A percentile compares a stretch with the other conserved stretches of the same genome.
Evolutionary conservation across 2,113 vertebrate genomes (phyloP).

Genomic region (Microcebus jonahi): DNA sequence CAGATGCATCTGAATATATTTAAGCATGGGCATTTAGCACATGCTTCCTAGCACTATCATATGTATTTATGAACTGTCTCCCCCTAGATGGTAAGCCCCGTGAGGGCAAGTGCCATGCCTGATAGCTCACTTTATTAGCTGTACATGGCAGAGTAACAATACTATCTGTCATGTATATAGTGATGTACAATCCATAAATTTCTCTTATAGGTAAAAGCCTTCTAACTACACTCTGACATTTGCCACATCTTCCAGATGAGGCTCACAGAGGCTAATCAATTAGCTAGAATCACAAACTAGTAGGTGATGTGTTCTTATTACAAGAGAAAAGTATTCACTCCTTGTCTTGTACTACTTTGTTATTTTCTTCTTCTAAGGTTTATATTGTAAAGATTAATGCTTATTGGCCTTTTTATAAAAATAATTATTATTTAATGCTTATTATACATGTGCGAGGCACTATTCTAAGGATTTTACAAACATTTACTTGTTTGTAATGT

Average conservation of each 20-base stretch:
- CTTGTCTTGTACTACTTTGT: not conserved
- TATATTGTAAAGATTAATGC: not conserved
- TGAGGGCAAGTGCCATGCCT: constrained; percentile 46
- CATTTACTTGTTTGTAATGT: not conserved
- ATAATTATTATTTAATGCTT: not conserved
- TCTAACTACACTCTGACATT: not conserved
- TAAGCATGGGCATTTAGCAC: not conserved
- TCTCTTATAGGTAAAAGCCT: not conserved
- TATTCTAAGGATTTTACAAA: constrained; percentile 9
- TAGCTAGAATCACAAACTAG: constrained; percentile 14
- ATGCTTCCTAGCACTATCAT: not conserved
- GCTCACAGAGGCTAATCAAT: not conserved
- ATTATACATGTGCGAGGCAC: not conserved
- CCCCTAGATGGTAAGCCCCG: constrained; percentile 46
- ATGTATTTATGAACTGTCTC: not conserved
- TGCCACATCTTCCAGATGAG: not conserved
- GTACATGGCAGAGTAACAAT: not conserved
- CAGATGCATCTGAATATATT: not conserved
- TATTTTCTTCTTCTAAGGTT: constrained; percentile 23
- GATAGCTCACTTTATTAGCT: not conserved
- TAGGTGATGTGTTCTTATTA: not conserved
- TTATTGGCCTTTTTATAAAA: not conserved
- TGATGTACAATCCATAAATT: not conserved
- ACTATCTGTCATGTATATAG: not conserved
- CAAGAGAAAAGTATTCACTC: not conserved